Evolutionary conservation across 2,113 vertebrate species (phyloP), one percentile per base, ranked within the genome.

Genomic region (Halichoerus grypus): DNA sequence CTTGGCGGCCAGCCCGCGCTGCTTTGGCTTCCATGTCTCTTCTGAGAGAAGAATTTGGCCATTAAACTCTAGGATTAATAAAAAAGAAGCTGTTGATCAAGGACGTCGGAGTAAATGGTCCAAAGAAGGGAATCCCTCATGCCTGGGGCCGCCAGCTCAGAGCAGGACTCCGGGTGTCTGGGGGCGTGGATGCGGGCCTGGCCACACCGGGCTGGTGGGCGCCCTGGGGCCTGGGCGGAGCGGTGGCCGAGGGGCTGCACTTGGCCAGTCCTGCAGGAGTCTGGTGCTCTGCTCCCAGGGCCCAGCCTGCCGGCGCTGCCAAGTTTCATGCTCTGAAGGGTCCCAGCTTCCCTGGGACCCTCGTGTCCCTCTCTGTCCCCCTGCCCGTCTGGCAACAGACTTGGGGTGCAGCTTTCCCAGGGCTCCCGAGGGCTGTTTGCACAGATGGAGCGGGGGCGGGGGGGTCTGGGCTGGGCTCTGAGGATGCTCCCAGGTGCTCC

Each of bases 91-190:
- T 11, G 26, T 5, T 10, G 10, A 3, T 11, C 5, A n/a, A 67
- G 31, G 51, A 13, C 2, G 22, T 42, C 14, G 31, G 67, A 22
- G 39, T 5, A 7, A 24, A 4, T 9, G 16, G 61, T 65, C 63
- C 36, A 12, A 0, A 21, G 69, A 7, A n/a, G 26, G 22, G 5
- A 3, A 1, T 18, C 31, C 51, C 28, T 16, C 2, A 0, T 0
- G 4, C 46, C 13, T 5, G 19, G 2, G 13, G 24, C 19, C 1
- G 61, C 53, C 71, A 4, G 36, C 61, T 31, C 83, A 9, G 18
- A 39, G 77, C 6, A 36, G 28, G 59, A 21, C 59, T 2, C 3
- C 0, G 18, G 16, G 33, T 4, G 4, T 26, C 57, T 14, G 33
- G 22, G 9, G 5, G 3, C 2, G 18, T 55, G 76, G 76, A 15